Conservation (phyloP, 1,140 invertebrate species). For the Drosophila sulfurigaster region DNA sequence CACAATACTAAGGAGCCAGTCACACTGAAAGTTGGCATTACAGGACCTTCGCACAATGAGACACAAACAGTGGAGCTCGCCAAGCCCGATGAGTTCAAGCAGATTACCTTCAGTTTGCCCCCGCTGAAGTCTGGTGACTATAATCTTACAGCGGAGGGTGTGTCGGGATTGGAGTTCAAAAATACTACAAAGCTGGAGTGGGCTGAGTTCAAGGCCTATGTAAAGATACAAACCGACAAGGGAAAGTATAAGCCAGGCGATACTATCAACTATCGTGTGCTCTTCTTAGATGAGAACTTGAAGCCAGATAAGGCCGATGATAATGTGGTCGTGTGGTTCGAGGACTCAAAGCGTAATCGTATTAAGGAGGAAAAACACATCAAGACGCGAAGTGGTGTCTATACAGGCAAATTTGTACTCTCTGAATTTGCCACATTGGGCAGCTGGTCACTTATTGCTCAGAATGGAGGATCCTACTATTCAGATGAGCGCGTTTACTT, state of each 20-base stretch:
- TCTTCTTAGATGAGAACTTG: constrained; percentile 91
- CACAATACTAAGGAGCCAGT: constrained; percentile 87
- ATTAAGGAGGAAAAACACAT: constrained; percentile 92
- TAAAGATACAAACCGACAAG: constrained; percentile 97
- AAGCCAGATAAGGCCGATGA: constrained; percentile 90
- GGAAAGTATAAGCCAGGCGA: constrained; percentile 96
- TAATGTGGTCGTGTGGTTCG: constrained; percentile 86
- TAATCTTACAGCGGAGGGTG: constrained; percentile 90
- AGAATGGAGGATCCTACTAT: constrained; percentile 52
- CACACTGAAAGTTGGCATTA: constrained; percentile 90
- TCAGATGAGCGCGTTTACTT: constrained; percentile 65
- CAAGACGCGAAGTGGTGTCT: constrained; percentile 90
- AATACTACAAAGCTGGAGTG: constrained; percentile 97
- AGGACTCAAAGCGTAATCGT: constrained; percentile 75
- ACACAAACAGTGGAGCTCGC: constrained; percentile 88
- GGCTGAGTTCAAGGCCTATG: constrained; percentile 87
- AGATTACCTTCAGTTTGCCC: constrained; percentile 90
- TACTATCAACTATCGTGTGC: constrained; percentile 93
- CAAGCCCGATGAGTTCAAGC: constrained; percentile 89
- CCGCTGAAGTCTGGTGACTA: constrained; percentile 92
- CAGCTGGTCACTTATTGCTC: constrained; percentile 89
- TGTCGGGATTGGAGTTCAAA: constrained; percentile 93
- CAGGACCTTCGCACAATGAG: constrained; percentile 89
- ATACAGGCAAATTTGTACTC: constrained; percentile 89
- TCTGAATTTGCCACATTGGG: constrained; percentile 94